Base-by-base conservation (phyloP, 2,888 invertebrate species). In the Meteorus colon region DNA sequence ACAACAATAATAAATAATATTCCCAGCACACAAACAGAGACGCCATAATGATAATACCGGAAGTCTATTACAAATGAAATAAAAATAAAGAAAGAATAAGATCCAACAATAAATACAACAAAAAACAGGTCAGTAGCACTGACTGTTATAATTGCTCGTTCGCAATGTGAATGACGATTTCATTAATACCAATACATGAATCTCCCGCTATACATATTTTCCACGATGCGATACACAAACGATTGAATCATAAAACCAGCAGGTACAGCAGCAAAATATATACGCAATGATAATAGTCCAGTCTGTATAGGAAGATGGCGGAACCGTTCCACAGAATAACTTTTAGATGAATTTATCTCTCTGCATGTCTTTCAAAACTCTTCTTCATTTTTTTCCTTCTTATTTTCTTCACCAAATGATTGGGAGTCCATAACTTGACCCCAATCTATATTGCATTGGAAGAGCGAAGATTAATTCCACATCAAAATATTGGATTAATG, bases 321-420 rank as follows among this genome's bases (percentile, higher is more conserved):
- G 72, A 72, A 72, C 72, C 37, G 72, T 72, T 72, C 72, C 72
- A 63, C 31, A 45, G 63, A 63, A 72, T 72, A 48, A 72, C 51
- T 72, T 65, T 29, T 19, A 45, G 63, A 63, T 72, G 45, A 72
- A 63, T 72, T 72, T 62, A 62, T 45, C 63, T 72, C 45, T 72
- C 48, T 8, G 55, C 55, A 16, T 34, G 55, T 8, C 55, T 55
- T 55, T 55, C 16, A 48, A 1, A 41, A 2, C 41, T 41, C 12
- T 16, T 48, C 4, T n/a, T n/a, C 48, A 4, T 48, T 48, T 48
- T 55, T 24, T 41, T 41, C 6, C 8, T 41, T 41, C 12, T 2
- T 24, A 24, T 34, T 34, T 8, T 0, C 12, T 41, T 12, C 41
- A 41, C 41, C 5, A 55, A 55, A 55, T 8, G 55, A 3, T 24